Base-by-base conservation (phyloP, 35 echinoderm and acorn worm genomes). In the Lytechinus variegatus region DNA sequence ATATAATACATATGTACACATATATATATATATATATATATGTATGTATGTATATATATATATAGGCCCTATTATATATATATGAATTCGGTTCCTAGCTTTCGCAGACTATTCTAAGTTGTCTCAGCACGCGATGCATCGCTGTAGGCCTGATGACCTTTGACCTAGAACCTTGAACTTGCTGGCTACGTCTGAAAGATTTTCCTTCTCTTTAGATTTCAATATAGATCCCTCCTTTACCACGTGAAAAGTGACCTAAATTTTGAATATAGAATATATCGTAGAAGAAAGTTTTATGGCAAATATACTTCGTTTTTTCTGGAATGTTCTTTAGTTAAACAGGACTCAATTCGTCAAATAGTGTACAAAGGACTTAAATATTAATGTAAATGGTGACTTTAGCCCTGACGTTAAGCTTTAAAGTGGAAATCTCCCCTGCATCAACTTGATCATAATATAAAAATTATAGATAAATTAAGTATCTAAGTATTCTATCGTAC, bases 91-190 rank as follows among this genome's bases (percentile, higher is more conserved):
- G 14, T 21, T 19, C 12, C 8, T 16, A 24, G 19, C 16, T 79
- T 24, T 79, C n/a, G 19, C 66, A 79, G 66, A 79, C 66, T 79
- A 79, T 24, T 24, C 11, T 10, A 52, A 90, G 52, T 51, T 10
- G 29, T 52, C 52, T 54, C 92, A 93, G 92, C 92, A 93, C 92
- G 92, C 92, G 92, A 93, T 93, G 92, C 54, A 33, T 33, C 57
- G 92, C 28, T 93, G 92, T 93, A 93, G 92, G 92, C 92, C 92
- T 57, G 92, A 55, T 54, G 92, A 93, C 52, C 54, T 93, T 93
- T 93, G 92, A 93, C 92, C 54, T 93, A 27, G 92, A 54, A 93
- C 92, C 92, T 57, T 93, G 92, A 93, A 53, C 92, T 56, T 93
- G 28, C 10, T 57, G 92, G 54, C 55, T 93, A 55, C 27, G 53